phyloP scores from a whole-genome alignment of 2,888 invertebrate genomes.

The Thera britannica region DNA sequence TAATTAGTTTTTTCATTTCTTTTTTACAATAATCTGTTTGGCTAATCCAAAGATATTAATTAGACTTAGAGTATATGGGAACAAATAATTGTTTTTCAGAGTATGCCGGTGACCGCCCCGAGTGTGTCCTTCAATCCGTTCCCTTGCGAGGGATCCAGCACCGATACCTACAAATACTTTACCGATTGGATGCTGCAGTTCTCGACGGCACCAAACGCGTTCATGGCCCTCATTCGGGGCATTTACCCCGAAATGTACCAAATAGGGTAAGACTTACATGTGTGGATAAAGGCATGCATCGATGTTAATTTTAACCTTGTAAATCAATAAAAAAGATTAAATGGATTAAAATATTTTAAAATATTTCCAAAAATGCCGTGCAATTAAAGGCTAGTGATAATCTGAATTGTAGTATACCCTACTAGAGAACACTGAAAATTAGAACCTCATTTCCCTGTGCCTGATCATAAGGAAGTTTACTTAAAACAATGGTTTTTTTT shows the following conservation, averaged over 20 bases:
- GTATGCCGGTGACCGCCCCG: slow-evolving; percentile 8
- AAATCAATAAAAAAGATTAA: slow-evolving; percentile 10
- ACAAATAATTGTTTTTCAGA: slow-evolving; percentile 19
- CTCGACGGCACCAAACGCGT: background rate
- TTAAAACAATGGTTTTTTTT: too few species aligned
- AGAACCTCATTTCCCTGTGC: too few species aligned
- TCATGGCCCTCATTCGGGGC: slow-evolving; percentile 16
- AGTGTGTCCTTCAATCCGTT: slow-evolving; percentile 34
- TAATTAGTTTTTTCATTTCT: too few species aligned
- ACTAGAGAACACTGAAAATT: too few species aligned
- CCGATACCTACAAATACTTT: slow-evolving; percentile 28
- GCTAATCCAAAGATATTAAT: too few species aligned
- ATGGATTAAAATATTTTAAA: background rate
- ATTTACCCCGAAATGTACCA: slow-evolving; percentile 22
- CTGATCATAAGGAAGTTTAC: too few species aligned
- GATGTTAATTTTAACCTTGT: slow-evolving; percentile 8
- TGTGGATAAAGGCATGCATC: slow-evolving; percentile 19
- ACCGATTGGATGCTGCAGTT: background rate
- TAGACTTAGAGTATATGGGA: too few species aligned
- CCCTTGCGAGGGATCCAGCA: slow-evolving; percentile 3
- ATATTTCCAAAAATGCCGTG: background rate
- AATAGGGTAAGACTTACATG: slow-evolving; percentile 16
- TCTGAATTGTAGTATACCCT: background rate
- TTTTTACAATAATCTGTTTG: too few species aligned
- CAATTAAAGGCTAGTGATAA: slow-evolving; percentile 17